Base-by-base conservation (phyloP, 1,140 invertebrate genomes). In the Stegodyphus mimosarum region DNA sequence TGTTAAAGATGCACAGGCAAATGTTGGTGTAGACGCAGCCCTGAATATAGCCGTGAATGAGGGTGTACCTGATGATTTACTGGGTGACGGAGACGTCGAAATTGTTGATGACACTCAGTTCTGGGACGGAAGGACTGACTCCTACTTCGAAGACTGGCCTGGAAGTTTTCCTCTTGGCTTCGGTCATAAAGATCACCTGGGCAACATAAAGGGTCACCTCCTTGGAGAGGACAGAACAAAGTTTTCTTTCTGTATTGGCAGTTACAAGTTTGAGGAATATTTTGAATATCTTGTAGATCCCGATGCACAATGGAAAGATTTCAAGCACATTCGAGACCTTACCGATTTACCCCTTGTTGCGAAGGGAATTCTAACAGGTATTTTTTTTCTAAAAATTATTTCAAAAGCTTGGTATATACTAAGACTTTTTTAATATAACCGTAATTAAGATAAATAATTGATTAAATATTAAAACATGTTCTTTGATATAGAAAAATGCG, bases 331-430 rank as follows among this genome's bases (percentile, higher is more conserved):
- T 0, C 94, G 94, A 90, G 88, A 87, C 6, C 88, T 90, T 64
- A 96, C 95, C 0, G 92, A 92, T 6, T 89, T 98, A 17, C 96
- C 97, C 2, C 93, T 99, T 49, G 92, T 98, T 63, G 91, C 96
- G 0, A 99, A 99, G 92, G 97, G 97, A 17, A 93, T 98, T 77
- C 90, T 98, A 50, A 96, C 96, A 6, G 86, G 83, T 78, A 70
- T 33, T 33, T 74, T 33, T 33, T 33, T 33, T 33, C 33, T 33
- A 33, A 7, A 18, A 11, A 64, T 64, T 64, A 17, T 33, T 33
- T 33, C 33, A 33, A 33, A 33, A 33, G 33, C 33, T 1, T 33
- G n/a, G 4, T 64, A 13, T 64, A 33, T 33, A 33, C 33, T 3
- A 33, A 33, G 33, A 33, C 33, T 33, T 33, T n/a, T 33, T 33